Evolutionary conservation across 2,113 vertebrate genomes (phyloP).

Genomic region (Myrmecophaga tridactyla): DNA sequence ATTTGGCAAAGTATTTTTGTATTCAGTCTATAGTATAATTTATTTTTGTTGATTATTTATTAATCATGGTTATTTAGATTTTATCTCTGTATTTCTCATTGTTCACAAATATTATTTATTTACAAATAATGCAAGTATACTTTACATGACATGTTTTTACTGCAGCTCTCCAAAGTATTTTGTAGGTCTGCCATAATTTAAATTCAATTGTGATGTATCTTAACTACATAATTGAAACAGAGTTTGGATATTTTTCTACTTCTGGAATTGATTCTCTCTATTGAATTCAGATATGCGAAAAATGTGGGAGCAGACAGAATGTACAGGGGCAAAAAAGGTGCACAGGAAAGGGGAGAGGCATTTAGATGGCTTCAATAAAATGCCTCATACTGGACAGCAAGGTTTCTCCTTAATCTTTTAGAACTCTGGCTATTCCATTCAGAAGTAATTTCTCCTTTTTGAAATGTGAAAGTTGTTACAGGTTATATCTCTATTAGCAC

Average conservation of each 20-base stretch:
- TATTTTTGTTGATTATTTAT: neutral
- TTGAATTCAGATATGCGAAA: neutral
- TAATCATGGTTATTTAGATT: neutral
- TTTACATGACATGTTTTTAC: neutral
- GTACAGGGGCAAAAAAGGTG: neutral
- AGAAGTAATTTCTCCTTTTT: neutral
- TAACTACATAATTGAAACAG: neutral
- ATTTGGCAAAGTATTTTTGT: neutral
- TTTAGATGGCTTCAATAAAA: neutral
- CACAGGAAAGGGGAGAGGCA: neutral
- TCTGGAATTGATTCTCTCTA: neutral
- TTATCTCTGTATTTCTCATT: neutral
- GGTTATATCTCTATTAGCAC: neutral
- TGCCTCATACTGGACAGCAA: neutral
- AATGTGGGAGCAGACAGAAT: neutral
- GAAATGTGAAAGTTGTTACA: neutral
- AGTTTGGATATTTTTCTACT: neutral
- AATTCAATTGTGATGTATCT: neutral
- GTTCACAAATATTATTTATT: neutral
- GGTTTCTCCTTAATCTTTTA: neutral
- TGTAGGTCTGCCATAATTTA: too few species aligned
- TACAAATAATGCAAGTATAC: neutral
- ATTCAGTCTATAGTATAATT: neutral
- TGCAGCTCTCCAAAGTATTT: too few species aligned
- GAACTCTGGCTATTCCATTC: neutral